Base-by-base conservation (phyloP, 2,888 invertebrate species). In the Matsumyia berberina region DNA sequence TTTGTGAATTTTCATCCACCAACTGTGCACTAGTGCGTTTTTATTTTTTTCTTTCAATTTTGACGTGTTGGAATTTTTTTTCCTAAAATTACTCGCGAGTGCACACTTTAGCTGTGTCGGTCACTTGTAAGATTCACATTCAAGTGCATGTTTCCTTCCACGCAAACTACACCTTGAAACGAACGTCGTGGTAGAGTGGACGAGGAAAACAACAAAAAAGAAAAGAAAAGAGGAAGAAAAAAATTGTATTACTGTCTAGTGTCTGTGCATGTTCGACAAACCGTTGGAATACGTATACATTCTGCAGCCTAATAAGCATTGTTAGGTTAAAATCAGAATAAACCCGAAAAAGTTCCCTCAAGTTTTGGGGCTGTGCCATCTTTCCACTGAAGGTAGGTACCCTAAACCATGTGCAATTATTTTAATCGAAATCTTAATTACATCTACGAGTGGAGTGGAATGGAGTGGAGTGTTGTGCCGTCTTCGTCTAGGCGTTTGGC, bases 401-500 rank as follows among this genome's bases (percentile, higher is more conserved):
- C n/a, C n/a, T n/a, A n/a, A 29, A 9, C 37, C 35, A 53, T 64
- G 49, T 70, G 76, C 77, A 77, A 83, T 83, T 78, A 82, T 78
- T 78, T 82, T 72, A 72, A 82, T 82, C 70, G 77, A 83, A 73
- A 82, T 73, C 60, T 83, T 83, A 78, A 83, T 83, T 78, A 78
- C 53, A 70, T 64, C 35, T 58, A 49, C 35, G 39, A 53, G 6
- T 35, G n/a, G n/a, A n/a, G n/a, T n/a, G n/a, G n/a, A n/a, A 29
- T 12, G 5, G 1, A 6, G n/a, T 12, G 15, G 0, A 12, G 7
- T 7, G 8, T 12, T n/a, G 49, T 29, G 5, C 12, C 19, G 24
- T 24, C 24, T 24, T 24, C 24, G 24, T 24, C 24, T 24, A 24
- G 1, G 24, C 4, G 24, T 24, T 3, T 24, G 24, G 44, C 17